phyloP scores from a whole-genome alignment of 2,888 invertebrate species.

The Hyles lineata region DNA sequence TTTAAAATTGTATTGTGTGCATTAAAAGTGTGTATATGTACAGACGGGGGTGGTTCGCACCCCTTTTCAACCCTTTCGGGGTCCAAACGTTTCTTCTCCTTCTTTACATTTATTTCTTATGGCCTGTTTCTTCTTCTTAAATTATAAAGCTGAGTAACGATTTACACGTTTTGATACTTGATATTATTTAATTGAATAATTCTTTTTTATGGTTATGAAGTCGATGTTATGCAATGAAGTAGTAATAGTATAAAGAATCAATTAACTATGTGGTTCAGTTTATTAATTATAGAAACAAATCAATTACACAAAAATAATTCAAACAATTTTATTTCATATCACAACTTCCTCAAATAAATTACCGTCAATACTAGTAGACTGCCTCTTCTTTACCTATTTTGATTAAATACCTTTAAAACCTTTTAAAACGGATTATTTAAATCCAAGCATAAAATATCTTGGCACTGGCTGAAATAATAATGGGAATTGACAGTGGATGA shows the following conservation, averaged over 20 bases:
- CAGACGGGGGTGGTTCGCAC: conserved; percentile 76
- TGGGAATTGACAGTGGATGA: too few species aligned
- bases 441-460: too few species aligned
- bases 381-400: too few species aligned
- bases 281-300: too few species aligned
- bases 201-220: background rate
- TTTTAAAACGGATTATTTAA: too few species aligned
- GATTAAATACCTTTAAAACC: too few species aligned
- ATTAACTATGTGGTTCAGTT: too few species aligned
- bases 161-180: conserved; percentile 67
- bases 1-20: conserved; percentile 54
- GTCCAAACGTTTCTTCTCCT: conserved; percentile 83
- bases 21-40: conserved; percentile 57
- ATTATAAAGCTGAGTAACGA: conserved; percentile 76
- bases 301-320: too few species aligned
- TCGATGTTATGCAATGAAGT: too few species aligned
- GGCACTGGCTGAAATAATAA: too few species aligned
- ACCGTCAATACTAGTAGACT: background rate
- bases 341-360: background rate
- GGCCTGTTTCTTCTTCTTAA: conserved; percentile 86
- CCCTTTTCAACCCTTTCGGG: conserved; percentile 83
- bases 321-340: too few species aligned
- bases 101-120: conserved; percentile 86
- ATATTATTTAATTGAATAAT: conserved; percentile 21
- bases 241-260: too few species aligned